phyloP scores from a whole-genome alignment of 1,140 invertebrate species.

The Cotesia chilonis region DNA sequence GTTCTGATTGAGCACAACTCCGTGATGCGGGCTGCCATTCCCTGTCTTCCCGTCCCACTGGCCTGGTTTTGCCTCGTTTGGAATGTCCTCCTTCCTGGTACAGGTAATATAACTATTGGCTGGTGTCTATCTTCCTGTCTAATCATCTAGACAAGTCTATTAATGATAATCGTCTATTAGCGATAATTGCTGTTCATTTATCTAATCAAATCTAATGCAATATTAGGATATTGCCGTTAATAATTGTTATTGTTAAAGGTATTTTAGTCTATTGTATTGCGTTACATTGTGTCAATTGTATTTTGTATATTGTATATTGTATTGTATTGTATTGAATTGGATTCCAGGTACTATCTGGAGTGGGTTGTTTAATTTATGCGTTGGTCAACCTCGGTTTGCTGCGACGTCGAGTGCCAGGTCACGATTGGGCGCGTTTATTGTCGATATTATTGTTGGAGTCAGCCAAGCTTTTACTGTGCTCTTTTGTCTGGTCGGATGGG shows the following conservation, averaged over 20 bases:
- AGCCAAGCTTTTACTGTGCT: slow-evolving; percentile 92
- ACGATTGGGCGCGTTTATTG: slow-evolving; percentile 79
- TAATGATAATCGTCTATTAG: slow-evolving; percentile 11
- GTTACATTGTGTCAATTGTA: no score
- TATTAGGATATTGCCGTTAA: no score
- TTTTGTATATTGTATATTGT: slow-evolving; percentile 13
- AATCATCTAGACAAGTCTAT: slow-evolving; percentile 18
- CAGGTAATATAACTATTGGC: slow-evolving; percentile 70
- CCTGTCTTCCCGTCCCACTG: slow-evolving; percentile 82
- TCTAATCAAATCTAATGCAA: no score
- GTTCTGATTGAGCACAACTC: slow-evolving; percentile 82
- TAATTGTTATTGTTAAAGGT: no score
- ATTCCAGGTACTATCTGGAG: slow-evolving; percentile 84
- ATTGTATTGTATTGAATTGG: slow-evolving; percentile 15
- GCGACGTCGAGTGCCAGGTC: slow-evolving; percentile 75
- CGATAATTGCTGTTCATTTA: neutral
- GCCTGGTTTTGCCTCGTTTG: slow-evolving; percentile 87
- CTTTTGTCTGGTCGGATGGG: slow-evolving; percentile 95
- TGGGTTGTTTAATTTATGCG: slow-evolving; percentile 86
- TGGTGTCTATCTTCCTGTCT: slow-evolving; percentile 20
- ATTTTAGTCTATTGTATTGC: no score
- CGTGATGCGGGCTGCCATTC: slow-evolving; percentile 87
- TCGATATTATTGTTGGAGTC: slow-evolving; percentile 85
- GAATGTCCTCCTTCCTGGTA: slow-evolving; percentile 86
- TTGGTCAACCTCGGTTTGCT: slow-evolving; percentile 87